These are phyloP conservation scores for Bombyx mandarina DNA, from an alignment of 1,140 invertebrate genomes.

Conservation along the genomic window DNA sequence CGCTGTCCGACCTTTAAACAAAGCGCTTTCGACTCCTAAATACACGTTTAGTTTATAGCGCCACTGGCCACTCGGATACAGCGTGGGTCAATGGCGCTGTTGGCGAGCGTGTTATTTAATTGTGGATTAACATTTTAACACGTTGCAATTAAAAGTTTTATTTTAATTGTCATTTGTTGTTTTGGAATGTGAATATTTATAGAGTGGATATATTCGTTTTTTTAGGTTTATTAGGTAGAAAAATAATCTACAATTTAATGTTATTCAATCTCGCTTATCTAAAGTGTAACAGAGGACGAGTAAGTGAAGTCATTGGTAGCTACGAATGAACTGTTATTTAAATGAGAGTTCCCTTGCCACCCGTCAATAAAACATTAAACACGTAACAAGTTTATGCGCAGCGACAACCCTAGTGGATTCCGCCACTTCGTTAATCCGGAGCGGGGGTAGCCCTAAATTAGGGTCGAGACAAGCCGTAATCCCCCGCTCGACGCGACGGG, in stretches of 20 bases:
- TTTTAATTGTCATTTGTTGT: too few relatives aligned
- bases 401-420: conserved; percentile 69
- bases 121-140: too few relatives aligned
- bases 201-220: too few relatives aligned
- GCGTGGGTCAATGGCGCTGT: too few relatives aligned
- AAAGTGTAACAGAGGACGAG: background rate
- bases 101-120: too few relatives aligned
- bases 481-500: conserved; percentile 66
- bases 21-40: background rate
- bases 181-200: too few relatives aligned
- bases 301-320: conserved; percentile 14
- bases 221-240: too few relatives aligned
- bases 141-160: too few relatives aligned
- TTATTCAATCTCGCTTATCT: too few relatives aligned
- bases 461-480: conserved; percentile 70
- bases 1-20: conserved; percentile 15
- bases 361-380: conserved; percentile 70
- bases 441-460: conserved; percentile 69
- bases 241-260: too few relatives aligned
- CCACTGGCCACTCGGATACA: too few relatives aligned
- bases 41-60: too few relatives aligned
- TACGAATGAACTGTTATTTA: conserved; percentile 46
- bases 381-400: conserved; percentile 68
- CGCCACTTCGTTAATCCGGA: conserved; percentile 69
- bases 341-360: conserved; percentile 54